phyloP scores from a whole-genome alignment of 2,888 invertebrate genomes.

The Tipula helvola region DNA sequence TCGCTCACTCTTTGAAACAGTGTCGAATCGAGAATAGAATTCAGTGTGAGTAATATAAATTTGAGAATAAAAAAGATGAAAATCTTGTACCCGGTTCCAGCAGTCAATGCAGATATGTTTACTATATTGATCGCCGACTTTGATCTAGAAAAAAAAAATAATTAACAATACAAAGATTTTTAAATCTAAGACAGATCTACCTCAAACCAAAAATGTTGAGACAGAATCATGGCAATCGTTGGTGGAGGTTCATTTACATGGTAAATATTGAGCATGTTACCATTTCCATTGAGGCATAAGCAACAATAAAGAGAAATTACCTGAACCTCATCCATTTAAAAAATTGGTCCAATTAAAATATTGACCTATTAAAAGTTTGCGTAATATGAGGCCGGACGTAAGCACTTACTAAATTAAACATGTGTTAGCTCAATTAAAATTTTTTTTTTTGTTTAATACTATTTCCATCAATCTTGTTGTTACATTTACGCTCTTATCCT shows the following conservation, averaged over 20 bases:
- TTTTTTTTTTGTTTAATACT: too few relatives aligned
- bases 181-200: slow-evolving; percentile 18
- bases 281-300: neutral
- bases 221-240: slow-evolving; percentile 25
- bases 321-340: neutral
- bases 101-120: slow-evolving; percentile 28
- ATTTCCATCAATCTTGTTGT: too few relatives aligned
- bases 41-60: slow-evolving; percentile 27
- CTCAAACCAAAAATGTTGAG: slow-evolving; percentile 34
- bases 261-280: slow-evolving; percentile 22
- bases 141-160: slow-evolving; percentile 20
- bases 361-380: neutral
- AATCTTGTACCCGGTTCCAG: slow-evolving; percentile 29
- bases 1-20: neutral
- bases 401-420: too few relatives aligned
- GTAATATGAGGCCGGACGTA: too few relatives aligned
- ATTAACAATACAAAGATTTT: neutral
- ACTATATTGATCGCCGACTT: slow-evolving; percentile 27
- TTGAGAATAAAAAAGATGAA: slow-evolving; percentile 29
- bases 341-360: neutral
- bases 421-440: too few relatives aligned
- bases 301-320: neutral
- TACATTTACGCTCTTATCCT: too few relatives aligned
- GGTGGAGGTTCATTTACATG: slow-evolving; percentile 23
- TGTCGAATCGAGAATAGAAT: neutral